Base-by-base conservation (phyloP, 2,888 invertebrate genomes). In the Sthenelais limicola region DNA sequence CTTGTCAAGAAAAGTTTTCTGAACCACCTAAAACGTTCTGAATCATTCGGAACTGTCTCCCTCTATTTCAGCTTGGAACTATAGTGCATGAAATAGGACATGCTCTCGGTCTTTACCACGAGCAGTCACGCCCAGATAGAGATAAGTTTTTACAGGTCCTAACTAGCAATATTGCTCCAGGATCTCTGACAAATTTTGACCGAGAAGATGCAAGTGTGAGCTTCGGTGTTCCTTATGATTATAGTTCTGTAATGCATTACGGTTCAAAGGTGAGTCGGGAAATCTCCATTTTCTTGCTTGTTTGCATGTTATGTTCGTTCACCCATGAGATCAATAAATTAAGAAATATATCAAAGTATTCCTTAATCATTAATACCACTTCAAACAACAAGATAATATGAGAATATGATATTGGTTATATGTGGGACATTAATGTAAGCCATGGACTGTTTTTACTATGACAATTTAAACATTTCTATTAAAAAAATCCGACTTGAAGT, bases 181-280 rank as follows among this genome's bases (percentile, higher is more conserved):
- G 2, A 15, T 38, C 49, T 47, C 7, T 48, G 12, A 26, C 47
- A 21, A 72, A 76, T 26, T 74, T 72, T 51, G 68, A 48, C 24
- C 28, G 7, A 18, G 24, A 28, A 5, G 3, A 4, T 4, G 24
- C 18, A 7, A 74, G 62, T 3, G 48, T 43, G 21, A 35, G 30
- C n/a, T 54, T 33, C 18, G 74, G 52, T 2, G 54, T 72, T 24
- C 72, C 69, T 24, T 76, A 76, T 24, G 74, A 76, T 70, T 56
- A 70, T 48, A 68, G 72, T 18, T 76, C 76, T 0, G 74, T 76
- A n/a, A 76, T 76, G 76, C 76, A 76, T 33, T 76, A 76, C 49
- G 49, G 71, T n/a, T 47, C 72, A 0, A 68, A 24, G 72, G 76
- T 76, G 54, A 28, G 56, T 54, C 5, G 3, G 24, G 9, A 43